Percentiles rank a stretch among this genome's conserved stretches.
These are phyloP conservation scores for Allobates femoralis DNA, from an alignment of 2,797 vertebrate genomes.

Conservation along the genomic window DNA sequence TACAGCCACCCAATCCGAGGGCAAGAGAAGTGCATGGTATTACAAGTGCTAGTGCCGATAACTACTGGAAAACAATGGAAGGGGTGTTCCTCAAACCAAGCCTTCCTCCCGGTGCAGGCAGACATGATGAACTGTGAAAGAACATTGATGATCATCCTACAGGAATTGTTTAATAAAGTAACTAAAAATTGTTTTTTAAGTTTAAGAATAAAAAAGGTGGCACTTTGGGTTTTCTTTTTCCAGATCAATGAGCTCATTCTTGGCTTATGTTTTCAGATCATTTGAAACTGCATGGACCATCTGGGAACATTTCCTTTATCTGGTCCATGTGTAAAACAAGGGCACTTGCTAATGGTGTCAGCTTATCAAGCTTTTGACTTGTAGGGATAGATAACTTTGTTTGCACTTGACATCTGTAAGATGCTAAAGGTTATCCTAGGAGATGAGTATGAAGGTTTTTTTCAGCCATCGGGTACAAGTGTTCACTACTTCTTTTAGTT, in stretches of 20 bases:
- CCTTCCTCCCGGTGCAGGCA: slow-evolving; percentile 68
- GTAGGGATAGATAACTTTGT: background rate
- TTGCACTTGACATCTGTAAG: background rate
- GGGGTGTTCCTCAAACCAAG: slow-evolving; percentile 94
- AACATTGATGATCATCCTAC: background rate
- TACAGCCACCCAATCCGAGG: slow-evolving; percentile 94
- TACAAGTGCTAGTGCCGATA: slow-evolving; percentile 82
- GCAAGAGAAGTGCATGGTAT: slow-evolving; percentile 94
- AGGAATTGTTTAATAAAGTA: background rate
- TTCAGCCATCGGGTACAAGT: background rate
- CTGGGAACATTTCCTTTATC: background rate
- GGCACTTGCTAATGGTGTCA: background rate
- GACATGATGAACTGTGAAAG: slow-evolving; percentile 92
- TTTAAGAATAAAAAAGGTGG: background rate
- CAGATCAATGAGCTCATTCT: background rate
- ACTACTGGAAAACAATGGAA: slow-evolving; percentile 94
- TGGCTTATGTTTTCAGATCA: background rate
- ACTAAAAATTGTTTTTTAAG: background rate
- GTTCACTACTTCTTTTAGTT: background rate
- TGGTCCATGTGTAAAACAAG: background rate
- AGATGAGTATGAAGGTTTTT: background rate
- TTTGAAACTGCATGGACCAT: background rate
- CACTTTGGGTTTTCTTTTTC: background rate
- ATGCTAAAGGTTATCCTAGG: background rate
- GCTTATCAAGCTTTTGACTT: background rate